Evolutionary conservation across 2,113 vertebrate species (phyloP).

Genomic region (Nycticryphes semicollaris): DNA sequence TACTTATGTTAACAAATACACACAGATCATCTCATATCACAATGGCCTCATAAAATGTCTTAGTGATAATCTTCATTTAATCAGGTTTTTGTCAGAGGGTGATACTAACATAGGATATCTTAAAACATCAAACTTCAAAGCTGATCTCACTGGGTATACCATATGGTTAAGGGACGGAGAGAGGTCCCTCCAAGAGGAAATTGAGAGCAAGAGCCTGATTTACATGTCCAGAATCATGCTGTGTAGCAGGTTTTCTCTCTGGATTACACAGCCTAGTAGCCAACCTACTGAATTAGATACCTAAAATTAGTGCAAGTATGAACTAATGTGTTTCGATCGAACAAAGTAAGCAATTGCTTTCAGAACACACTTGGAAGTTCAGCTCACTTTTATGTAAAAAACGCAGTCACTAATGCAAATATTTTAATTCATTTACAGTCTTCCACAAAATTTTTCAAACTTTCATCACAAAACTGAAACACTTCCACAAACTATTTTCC

Average conservation of each 20-base stretch:
- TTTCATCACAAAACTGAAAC: neutral
- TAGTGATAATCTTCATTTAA: neutral
- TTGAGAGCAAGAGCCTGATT: neutral
- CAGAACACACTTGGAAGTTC: neutral
- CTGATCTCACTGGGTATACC: neutral
- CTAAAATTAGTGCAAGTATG: slow-evolving; percentile 23
- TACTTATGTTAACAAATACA: neutral
- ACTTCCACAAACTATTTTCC: neutral
- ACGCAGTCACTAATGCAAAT: neutral
- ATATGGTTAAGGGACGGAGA: slow-evolving; percentile 18
- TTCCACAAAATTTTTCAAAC: neutral
- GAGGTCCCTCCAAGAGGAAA: slow-evolving; percentile 13
- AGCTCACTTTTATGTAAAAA: neutral
- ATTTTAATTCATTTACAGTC: neutral
- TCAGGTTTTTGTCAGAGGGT: neutral
- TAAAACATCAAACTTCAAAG: neutral
- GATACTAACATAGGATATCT: neutral
- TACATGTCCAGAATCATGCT: slow-evolving; percentile 3
- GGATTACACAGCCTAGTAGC: neutral
- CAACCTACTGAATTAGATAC: neutral
- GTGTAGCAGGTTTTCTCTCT: slow-evolving; percentile 34
- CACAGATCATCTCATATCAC: neutral
- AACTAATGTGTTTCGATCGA: neutral
- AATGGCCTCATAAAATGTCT: neutral
- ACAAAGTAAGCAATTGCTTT: neutral